Conservation (phyloP, 2,113 vertebrate genomes). For the Rissa tridactyla region DNA sequence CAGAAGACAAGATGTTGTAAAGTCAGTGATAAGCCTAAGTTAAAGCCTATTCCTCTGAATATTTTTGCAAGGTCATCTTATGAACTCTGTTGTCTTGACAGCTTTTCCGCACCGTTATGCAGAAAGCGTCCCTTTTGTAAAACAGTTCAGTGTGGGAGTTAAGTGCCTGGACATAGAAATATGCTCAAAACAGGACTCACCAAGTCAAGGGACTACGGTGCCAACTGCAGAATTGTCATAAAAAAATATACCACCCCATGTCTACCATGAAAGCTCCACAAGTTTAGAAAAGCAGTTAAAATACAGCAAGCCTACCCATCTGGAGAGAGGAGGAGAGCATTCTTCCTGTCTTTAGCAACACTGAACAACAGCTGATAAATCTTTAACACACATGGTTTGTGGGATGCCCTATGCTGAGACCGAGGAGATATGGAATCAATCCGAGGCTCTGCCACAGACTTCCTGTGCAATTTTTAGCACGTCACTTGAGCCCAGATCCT, state of each 20-base stretch:
- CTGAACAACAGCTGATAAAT: constrained; percentile 66
- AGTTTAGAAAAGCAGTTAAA: constrained; percentile 11
- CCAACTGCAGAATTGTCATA: background rate
- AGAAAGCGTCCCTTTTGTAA: background rate
- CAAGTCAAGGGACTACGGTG: accelerated
- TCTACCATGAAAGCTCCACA: background rate
- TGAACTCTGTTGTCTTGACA: background rate
- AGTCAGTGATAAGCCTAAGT: background rate
- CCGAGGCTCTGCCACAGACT: constrained; percentile 47
- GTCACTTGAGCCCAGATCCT: constrained; percentile 6
- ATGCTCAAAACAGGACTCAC: background rate
- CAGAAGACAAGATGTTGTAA: background rate
- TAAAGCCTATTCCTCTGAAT: background rate
- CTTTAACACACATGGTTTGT: constrained; percentile 59
- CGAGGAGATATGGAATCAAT: constrained; percentile 59
- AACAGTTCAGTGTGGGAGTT: background rate
- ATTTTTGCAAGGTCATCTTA: background rate
- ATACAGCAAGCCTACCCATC: constrained; percentile 23
- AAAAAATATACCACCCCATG: background rate
- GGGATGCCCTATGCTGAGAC: constrained; percentile 33
- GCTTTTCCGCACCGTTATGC: background rate
- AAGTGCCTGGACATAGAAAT: background rate
- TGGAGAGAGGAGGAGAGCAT: constrained; percentile 37
- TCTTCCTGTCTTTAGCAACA: constrained; percentile 63
- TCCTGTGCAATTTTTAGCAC: constrained; percentile 49